These are phyloP conservation scores for Pantherophis alleghaniensis DNA, from an alignment of 2,797 vertebrate genomes.

Conservation along the genomic window DNA sequence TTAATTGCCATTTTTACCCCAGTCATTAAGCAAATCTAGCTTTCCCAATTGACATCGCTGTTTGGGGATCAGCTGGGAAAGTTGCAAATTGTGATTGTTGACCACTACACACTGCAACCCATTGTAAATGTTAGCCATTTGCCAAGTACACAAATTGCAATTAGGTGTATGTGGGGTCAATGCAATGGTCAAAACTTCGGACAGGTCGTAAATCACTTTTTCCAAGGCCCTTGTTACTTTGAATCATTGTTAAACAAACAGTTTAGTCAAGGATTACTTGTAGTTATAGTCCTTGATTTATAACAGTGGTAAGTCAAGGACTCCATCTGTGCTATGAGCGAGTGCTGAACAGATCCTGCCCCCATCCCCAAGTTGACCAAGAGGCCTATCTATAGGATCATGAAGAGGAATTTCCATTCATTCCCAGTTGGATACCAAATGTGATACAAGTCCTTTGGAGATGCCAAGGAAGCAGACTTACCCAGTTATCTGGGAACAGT, in stretches of 20 bases:
- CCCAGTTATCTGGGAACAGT: not conserved
- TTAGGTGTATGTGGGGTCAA: not conserved
- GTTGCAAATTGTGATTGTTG: not conserved
- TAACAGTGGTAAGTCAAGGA: not conserved
- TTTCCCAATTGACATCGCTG: not conserved
- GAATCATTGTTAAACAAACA: not conserved
- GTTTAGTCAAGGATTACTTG: not conserved
- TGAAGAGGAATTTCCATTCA: not conserved
- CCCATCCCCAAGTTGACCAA: not conserved
- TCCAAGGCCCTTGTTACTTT: not conserved
- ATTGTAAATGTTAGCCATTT: not conserved
- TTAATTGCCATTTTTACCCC: not conserved
- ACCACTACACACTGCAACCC: not conserved
- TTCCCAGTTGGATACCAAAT: not conserved
- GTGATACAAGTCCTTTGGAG: not conserved
- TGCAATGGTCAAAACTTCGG: not conserved
- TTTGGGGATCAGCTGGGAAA: not conserved
- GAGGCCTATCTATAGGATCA: not conserved
- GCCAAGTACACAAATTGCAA: not conserved
- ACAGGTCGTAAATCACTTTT: not conserved
- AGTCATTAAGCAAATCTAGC: not conserved
- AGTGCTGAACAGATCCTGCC: not conserved
- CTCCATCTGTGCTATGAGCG: not conserved
- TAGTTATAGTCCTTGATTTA: not conserved
- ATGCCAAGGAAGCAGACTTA: not conserved